phyloP scores from a whole-genome alignment of 2,113 vertebrate species.

The Hiodon alosoides region DNA sequence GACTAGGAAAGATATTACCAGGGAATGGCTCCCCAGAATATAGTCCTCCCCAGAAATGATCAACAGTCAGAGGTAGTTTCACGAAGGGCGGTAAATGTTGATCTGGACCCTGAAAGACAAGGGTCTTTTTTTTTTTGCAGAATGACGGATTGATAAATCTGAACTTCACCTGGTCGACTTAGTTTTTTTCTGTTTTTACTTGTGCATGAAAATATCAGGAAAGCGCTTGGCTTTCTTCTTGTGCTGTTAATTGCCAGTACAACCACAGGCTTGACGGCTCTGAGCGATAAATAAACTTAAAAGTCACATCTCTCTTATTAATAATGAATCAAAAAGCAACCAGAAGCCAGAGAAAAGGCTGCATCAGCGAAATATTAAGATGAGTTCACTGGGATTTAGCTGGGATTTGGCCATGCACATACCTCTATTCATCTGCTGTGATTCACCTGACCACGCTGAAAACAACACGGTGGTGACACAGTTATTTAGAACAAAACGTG shows the following conservation, averaged over 20 bases:
- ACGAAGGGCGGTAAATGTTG: too few species aligned
- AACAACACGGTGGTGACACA: not conserved
- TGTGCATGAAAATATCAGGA: not conserved
- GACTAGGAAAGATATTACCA: not conserved
- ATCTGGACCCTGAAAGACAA: too few species aligned
- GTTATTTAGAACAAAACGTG: not conserved
- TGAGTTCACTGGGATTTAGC: too few species aligned
- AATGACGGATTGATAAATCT: too few species aligned
- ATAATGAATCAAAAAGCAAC: slow-evolving; percentile 48
- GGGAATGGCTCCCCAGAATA: not conserved
- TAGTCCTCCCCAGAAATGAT: not conserved
- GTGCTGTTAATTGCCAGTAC: not conserved
- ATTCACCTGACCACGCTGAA: too few species aligned
- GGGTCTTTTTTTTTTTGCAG: too few species aligned
- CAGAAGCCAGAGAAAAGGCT: slow-evolving; percentile 23
- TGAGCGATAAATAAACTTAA: slow-evolving; percentile 20
- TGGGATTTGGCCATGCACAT: too few species aligned
- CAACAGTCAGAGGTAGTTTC: not conserved
- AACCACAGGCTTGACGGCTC: not conserved
- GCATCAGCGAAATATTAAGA: not conserved
- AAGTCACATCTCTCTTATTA: slow-evolving; percentile 39
- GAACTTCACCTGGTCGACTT: too few species aligned
- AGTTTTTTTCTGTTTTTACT: too few species aligned
- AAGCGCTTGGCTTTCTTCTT: not conserved
- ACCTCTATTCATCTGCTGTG: too few species aligned